These are phyloP conservation scores for Cantharis rustica DNA, from an alignment of 2,888 invertebrate species.

Conservation along the genomic window DNA sequence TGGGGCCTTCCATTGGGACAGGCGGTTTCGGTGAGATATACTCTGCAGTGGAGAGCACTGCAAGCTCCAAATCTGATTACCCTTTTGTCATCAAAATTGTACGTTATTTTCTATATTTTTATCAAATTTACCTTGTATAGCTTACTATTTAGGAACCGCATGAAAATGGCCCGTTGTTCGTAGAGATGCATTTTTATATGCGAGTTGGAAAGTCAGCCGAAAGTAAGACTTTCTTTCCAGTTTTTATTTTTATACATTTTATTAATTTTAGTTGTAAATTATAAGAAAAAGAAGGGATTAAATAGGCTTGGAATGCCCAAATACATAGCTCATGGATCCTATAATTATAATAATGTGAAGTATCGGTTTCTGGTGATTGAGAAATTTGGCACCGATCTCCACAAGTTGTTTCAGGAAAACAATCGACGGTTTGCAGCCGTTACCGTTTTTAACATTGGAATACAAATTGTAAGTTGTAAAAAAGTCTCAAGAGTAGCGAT, in stretches of 20 bases:
- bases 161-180: constrained; percentile 91
- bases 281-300: constrained; percentile 70
- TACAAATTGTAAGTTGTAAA: constrained; percentile 75
- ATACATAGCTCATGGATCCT: constrained; percentile 83
- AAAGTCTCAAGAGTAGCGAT: not conserved
- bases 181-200: constrained; percentile 90
- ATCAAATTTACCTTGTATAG: constrained; percentile 23
- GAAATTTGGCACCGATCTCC: constrained; percentile 84
- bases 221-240: constrained; percentile 57
- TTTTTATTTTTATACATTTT: not conserved
- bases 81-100: constrained; percentile 82
- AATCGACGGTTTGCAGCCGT: constrained; percentile 69
- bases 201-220: constrained; percentile 73
- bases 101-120: constrained; percentile 51
- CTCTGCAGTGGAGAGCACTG: constrained; percentile 69
- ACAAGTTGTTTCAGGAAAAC: constrained; percentile 74
- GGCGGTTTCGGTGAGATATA: constrained; percentile 97
- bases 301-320: constrained; percentile 82
- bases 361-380: constrained; percentile 92
- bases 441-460: constrained; percentile 78
- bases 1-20: constrained; percentile 85
- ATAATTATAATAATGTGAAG: constrained; percentile 73
- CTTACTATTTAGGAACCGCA: constrained; percentile 75
- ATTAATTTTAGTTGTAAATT: constrained; percentile 68
- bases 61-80: constrained; percentile 59